Evolutionary conservation across 2,113 vertebrate genomes (phyloP).

Genomic region (Arvicanthis niloticus): DNA sequence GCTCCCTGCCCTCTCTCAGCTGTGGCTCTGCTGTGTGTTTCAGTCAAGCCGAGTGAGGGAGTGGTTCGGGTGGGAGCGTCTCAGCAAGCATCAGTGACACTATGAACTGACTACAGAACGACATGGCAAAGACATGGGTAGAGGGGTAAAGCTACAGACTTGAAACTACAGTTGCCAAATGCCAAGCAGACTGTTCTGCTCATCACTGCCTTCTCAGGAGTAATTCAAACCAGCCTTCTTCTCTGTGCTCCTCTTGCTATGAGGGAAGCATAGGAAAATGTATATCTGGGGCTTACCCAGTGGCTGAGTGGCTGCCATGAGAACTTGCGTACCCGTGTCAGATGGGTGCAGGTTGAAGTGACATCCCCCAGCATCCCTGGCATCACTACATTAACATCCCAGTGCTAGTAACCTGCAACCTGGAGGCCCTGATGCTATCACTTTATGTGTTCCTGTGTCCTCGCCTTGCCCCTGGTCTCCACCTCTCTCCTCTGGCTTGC

Average conservation of each 20-base stretch:
- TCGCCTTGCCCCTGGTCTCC: background rate
- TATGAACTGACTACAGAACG: accelerated
- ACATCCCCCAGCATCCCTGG: accelerated
- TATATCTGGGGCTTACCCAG: accelerated
- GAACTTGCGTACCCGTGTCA: background rate
- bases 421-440: accelerated
- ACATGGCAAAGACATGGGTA: accelerated
- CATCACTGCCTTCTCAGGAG: too few species aligned
- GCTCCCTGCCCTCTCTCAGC: conserved; percentile 28
- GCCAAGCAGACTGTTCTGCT: too few species aligned
- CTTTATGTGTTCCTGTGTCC: accelerated
- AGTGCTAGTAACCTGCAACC: accelerated
- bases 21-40: conserved; percentile 30
- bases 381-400: accelerated
- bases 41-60: background rate
- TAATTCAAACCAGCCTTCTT: background rate
- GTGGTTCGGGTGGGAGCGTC: background rate
- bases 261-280: background rate
- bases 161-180: accelerated
- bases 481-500: background rate
- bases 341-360: too few species aligned
- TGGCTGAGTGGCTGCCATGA: background rate
- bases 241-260: background rate
- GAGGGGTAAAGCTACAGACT: accelerated
- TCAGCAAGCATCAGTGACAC: background rate